Percentiles rank a stretch among this genome's conserved stretches.
Conservation (phyloP, 2,888 invertebrate species). For the Brachycybe producta region DNA sequence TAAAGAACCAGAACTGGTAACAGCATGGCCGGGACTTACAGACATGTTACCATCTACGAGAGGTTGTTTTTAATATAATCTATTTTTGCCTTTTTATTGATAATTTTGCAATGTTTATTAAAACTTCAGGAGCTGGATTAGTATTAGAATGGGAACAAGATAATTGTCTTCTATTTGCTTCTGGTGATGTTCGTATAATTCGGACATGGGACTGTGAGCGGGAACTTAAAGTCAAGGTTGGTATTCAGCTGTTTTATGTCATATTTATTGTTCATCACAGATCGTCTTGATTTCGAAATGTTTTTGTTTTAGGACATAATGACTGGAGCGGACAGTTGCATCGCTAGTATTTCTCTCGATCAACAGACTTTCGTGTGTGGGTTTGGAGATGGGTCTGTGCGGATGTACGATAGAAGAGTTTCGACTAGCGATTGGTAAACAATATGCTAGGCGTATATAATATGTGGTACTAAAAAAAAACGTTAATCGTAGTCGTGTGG, state of each 20-base stretch:
- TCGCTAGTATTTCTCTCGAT: constrained; percentile 47
- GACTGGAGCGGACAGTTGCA: constrained; percentile 59
- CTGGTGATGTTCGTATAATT: constrained; percentile 60
- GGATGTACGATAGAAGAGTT: constrained; percentile 71
- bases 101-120: no score
- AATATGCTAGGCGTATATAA: not conserved
- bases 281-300: not conserved
- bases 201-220: constrained; percentile 78
- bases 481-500: constrained; percentile 41
- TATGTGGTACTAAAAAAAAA: constrained; percentile 2
- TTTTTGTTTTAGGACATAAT: constrained; percentile 49
- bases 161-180: constrained; percentile 60
- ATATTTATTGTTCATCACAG: not conserved
- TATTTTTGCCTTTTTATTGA: not conserved
- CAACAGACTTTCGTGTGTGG: constrained; percentile 56
- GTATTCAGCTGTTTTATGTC: no score
- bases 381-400: constrained; percentile 75
- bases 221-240: constrained; percentile 50
- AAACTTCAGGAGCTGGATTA: constrained; percentile 48
- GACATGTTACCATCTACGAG: constrained; percentile 43
- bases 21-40: constrained; percentile 74
- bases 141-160: constrained; percentile 75
- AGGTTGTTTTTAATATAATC: constrained; percentile 20
- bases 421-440: constrained; percentile 44
- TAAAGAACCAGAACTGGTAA: constrained; percentile 47